phyloP scores from a whole-genome alignment of 2,888 invertebrate genomes.

The Mimas tiliae region DNA sequence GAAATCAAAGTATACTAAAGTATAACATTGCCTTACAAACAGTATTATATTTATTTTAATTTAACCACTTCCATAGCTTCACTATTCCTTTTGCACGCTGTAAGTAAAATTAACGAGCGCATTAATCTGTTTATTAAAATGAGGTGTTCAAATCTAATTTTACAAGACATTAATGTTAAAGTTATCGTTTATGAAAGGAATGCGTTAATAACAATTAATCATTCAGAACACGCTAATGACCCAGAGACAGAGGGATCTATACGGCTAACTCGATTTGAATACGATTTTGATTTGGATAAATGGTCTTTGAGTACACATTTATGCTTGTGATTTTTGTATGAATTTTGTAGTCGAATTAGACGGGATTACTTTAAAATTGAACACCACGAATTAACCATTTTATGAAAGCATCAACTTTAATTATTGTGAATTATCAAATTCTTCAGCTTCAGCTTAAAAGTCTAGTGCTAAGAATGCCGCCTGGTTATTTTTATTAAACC shows the following conservation, averaged over 20 bases:
- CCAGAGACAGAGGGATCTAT: constrained; percentile 50
- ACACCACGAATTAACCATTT: too few species aligned
- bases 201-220: constrained; percentile 70
- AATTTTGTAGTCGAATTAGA: constrained; percentile 1
- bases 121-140: constrained; percentile 41
- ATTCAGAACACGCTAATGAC: constrained; percentile 58
- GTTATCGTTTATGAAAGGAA: constrained; percentile 57
- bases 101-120: constrained; percentile 26
- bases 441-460: not conserved
- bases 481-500: not conserved
- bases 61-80: not conserved
- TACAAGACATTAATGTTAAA: constrained; percentile 62
- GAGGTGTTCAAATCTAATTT: constrained; percentile 58
- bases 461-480: not conserved
- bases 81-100: constrained; percentile 14
- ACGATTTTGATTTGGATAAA: constrained; percentile 32
- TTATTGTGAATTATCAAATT: not conserved
- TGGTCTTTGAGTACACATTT: constrained; percentile 28
- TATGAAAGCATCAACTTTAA: not conserved
- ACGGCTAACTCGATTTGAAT: constrained; percentile 15
- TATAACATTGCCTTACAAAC: too few species aligned
- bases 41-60: constrained; percentile 4
- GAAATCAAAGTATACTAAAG: not conserved
- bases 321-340: constrained; percentile 7
- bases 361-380: not conserved